Conservation (phyloP, 2,113 vertebrate species). For the Bubalus kerabau region DNA sequence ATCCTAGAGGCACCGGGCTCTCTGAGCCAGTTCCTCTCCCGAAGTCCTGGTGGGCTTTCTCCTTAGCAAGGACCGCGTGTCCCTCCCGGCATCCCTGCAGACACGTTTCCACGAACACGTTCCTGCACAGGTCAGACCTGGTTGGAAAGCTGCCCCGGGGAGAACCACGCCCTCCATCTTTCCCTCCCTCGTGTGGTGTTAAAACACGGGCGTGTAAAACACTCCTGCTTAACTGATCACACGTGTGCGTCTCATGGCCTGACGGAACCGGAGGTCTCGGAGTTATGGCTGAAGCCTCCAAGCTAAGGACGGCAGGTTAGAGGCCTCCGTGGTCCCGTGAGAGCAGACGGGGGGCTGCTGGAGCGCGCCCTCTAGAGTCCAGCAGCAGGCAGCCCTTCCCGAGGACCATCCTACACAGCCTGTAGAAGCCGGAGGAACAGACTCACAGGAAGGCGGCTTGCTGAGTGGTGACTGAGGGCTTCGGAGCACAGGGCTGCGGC, state of each 20-base stretch:
- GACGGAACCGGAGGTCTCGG: background rate
- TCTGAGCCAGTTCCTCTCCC: background rate
- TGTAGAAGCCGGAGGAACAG: background rate
- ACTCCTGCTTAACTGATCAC: background rate
- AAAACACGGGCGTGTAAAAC: background rate
- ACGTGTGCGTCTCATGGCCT: background rate
- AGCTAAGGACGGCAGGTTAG: background rate
- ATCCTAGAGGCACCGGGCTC: background rate
- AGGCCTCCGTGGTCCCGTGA: background rate
- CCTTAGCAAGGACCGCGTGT: background rate
- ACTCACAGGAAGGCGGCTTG: background rate
- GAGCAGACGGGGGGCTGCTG: background rate
- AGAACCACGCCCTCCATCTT: background rate
- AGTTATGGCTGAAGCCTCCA: background rate
- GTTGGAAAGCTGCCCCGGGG: background rate
- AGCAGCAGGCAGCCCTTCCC: background rate
- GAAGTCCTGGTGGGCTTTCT: background rate
- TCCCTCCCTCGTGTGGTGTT: background rate
- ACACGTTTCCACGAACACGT: background rate
- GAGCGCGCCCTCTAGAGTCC: too few relatives aligned
- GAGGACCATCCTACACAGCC: fast-evolving
- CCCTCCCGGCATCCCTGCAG: background rate
- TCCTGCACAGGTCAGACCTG: background rate
- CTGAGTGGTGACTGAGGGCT: background rate
- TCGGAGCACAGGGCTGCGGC: background rate